Percentiles rank a stretch among this genome's conserved stretches.
Evolutionary conservation across 2,797 vertebrate species (phyloP).

Genomic region (Gambusia yucatana): DNA sequence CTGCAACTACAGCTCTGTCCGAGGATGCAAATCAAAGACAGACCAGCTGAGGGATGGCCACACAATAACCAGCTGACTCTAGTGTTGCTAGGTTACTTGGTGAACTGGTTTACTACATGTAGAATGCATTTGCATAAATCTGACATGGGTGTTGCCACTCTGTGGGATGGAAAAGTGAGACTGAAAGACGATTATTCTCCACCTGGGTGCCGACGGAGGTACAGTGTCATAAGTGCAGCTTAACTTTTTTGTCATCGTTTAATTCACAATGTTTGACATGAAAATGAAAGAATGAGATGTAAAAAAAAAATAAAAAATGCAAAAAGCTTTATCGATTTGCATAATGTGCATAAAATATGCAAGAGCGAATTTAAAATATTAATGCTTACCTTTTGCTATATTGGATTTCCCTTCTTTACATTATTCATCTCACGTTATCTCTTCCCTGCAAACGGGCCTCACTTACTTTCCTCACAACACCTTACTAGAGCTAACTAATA

Average conservation of each 20-base stretch:
- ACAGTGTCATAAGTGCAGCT: slow-evolving; percentile 18
- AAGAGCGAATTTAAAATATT: slow-evolving; percentile 20
- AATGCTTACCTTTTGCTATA: neutral
- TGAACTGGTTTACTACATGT: slow-evolving; percentile 78
- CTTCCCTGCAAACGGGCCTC: slow-evolving; percentile 1
- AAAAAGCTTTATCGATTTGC: slow-evolving; percentile 59
- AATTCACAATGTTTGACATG: slow-evolving; percentile 23
- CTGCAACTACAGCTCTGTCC: slow-evolving; percentile 32
- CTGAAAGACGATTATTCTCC: slow-evolving; percentile 27
- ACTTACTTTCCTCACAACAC: slow-evolving; percentile 3
- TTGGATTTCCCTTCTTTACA: neutral
- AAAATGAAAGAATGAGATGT: slow-evolving; percentile 51
- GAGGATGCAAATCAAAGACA: slow-evolving; percentile 60
- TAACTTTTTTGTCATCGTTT: slow-evolving; percentile 24
- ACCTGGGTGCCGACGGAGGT: neutral
- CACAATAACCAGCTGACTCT: slow-evolving; percentile 61
- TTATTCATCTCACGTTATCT: slow-evolving; percentile 13
- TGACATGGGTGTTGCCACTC: slow-evolving; percentile 48
- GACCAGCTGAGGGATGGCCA: slow-evolving; percentile 28
- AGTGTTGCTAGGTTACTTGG: slow-evolving; percentile 82
- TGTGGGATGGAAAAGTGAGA: slow-evolving; percentile 13
- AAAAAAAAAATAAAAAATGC: slow-evolving; percentile 47
- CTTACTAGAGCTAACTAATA: slow-evolving; percentile 41
- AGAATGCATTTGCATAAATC: slow-evolving; percentile 73
- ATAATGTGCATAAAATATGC: slow-evolving; percentile 40